Evolutionary conservation across 2,113 vertebrate genomes (phyloP), one percentile per base, ranked within the genome.

Genomic region (Madoqua kirkii): DNA sequence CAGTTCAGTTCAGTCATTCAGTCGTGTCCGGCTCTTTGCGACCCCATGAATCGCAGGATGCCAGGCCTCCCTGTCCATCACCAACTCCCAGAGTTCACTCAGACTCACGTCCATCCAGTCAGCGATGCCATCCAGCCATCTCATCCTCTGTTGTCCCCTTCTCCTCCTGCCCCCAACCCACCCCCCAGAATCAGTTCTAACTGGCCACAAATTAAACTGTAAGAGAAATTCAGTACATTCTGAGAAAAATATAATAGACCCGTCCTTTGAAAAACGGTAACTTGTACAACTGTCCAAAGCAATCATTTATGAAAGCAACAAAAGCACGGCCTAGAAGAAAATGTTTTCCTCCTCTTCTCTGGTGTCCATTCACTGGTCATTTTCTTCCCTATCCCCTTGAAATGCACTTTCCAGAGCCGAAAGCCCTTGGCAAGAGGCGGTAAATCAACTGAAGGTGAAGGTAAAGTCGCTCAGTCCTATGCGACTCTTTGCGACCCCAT

Each of bases 321-420:
- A 89, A 95, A 89, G 62, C 25, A 19, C 79, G 91, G 36, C 25
- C 43, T 29, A 36, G 85, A 95, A 91, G 43, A 94, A 67, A 60
- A 21, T n/a, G 21, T n/a, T 94, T 67, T 71, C 83, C n/a, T 67
- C n/a, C 5, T 50, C 88, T 64, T 92, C 6, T 89, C 40, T 33
- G 36, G 16, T 36, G 64, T 25, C 21, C 29, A 40, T 16, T 91
- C 19, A 55, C 52, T 9, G 57, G 43, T 79, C 33, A 33, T 89
- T 94, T 85, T 59, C 33, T 92, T 93, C 54, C 48, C 45, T 87
- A 7, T 0, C 19, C 27, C 36, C 29, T 79, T 48, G 64, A 85
- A 78, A 79, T 88, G 7, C 7, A 33, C 64, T 89, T 85, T 87
- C 33, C 95, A 40, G n/a, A 91, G 87, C 40, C 50, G 2, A 25